phyloP scores from a whole-genome alignment of 2,113 vertebrate species.

The Dicentrarchus labrax region DNA sequence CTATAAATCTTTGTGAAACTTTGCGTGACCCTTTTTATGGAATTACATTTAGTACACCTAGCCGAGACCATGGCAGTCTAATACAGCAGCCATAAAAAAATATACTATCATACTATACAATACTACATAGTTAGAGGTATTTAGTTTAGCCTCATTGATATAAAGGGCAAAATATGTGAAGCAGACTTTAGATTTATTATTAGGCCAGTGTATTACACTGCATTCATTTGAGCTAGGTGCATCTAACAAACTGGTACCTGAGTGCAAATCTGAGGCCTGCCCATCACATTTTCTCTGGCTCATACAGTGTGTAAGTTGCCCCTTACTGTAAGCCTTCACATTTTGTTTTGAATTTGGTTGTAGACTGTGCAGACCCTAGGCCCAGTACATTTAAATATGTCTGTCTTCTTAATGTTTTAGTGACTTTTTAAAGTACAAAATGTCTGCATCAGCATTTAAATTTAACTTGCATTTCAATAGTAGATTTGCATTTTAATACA shows the following conservation, averaged over 20 bases:
- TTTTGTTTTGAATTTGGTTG: background rate
- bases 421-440: background rate
- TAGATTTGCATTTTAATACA: conserved; percentile 13
- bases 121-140: background rate
- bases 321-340: conserved; percentile 1
- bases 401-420: background rate
- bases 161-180: background rate
- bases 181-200: background rate
- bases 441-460: background rate
- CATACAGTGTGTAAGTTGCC: background rate
- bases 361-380: background rate
- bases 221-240: background rate
- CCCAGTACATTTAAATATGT: background rate
- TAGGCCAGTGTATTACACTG: background rate
- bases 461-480: conserved; percentile 9
- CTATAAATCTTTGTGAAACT: background rate
- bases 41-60: conserved; percentile 3
- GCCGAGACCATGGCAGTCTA: background rate
- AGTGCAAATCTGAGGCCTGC: background rate
- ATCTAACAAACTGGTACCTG: background rate
- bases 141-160: background rate
- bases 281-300: background rate
- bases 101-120: background rate
- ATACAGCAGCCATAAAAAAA: background rate
- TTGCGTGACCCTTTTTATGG: background rate